A percentile compares a stretch with the other conserved stretches of the same genome.
Evolutionary conservation across 2,113 vertebrate species (phyloP).

Genomic region (Syngnathoides biaculeatus): DNA sequence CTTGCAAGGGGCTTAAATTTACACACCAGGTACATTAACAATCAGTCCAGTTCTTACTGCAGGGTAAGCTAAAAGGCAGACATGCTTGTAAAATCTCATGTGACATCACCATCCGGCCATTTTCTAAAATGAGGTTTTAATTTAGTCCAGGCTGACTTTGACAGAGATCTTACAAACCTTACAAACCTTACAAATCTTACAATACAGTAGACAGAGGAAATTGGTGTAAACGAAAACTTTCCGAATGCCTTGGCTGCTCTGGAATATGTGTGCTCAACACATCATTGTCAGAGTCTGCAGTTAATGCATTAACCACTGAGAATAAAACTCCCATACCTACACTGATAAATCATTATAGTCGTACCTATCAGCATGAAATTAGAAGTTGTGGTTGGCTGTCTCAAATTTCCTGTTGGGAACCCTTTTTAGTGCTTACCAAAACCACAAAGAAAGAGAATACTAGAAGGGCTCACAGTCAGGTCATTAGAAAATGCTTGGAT

Average conservation of each 20-base stretch:
- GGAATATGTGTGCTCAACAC: slow-evolving; percentile 2
- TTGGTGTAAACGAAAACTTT: slow-evolving; percentile 6
- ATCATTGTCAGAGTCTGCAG: background rate
- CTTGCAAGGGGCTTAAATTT: slow-evolving; percentile 7
- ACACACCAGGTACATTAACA: slow-evolving; percentile 24
- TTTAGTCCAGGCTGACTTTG: slow-evolving; percentile 14
- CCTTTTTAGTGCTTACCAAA: background rate
- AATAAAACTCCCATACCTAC: background rate
- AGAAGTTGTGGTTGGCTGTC: background rate
- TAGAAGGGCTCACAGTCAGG: background rate
- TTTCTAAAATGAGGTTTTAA: slow-evolving; percentile 33
- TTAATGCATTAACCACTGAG: slow-evolving; percentile 4
- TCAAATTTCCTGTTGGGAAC: background rate
- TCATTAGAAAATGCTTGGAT: background rate
- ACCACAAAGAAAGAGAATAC: background rate
- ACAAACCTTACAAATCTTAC: too few relatives aligned
- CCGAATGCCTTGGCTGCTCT: slow-evolving; percentile 9
- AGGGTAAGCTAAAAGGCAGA: slow-evolving; percentile 32
- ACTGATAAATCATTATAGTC: background rate
- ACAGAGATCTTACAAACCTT: slow-evolving; percentile 26
- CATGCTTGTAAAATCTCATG: slow-evolving; percentile 27
- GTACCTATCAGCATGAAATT: background rate
- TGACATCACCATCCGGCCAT: slow-evolving; percentile 18
- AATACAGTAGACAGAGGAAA: slow-evolving; percentile 17
- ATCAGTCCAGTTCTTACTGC: slow-evolving; percentile 4